Percentiles rank a stretch among this genome's conserved stretches.
Evolutionary conservation across 2,797 vertebrate species (phyloP).

Genomic region (Sebastes ruberrimus): DNA sequence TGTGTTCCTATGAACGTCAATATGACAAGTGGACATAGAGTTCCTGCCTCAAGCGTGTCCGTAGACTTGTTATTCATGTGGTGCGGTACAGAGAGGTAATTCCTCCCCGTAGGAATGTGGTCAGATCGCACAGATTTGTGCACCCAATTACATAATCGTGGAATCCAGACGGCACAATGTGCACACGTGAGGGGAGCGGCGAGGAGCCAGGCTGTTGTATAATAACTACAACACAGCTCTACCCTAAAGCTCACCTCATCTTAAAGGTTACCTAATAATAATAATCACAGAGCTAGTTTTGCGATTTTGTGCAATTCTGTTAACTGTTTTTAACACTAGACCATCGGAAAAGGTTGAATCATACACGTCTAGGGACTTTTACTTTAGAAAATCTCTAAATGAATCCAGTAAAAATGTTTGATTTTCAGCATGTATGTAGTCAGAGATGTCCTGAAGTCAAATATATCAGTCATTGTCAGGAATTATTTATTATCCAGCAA

Average conservation of each 20-base stretch:
- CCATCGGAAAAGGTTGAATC: too few relatives aligned
- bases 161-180: not conserved
- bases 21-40: not conserved
- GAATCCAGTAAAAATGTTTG: too few relatives aligned
- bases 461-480: too few relatives aligned
- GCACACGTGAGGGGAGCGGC: not conserved
- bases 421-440: too few relatives aligned
- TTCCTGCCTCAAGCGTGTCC: not conserved
- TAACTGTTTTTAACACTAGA: too few relatives aligned
- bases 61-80: not conserved
- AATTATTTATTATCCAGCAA: too few relatives aligned
- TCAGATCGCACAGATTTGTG: not conserved
- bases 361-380: too few relatives aligned
- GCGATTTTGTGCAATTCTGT: too few relatives aligned
- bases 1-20: not conserved
- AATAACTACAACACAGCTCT: not conserved
- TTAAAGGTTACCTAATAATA: not conserved
- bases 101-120: conserved; percentile 16
- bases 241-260: conserved; percentile 7
- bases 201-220: not conserved
- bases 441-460: too few relatives aligned
- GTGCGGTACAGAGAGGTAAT: not conserved
- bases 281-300: not conserved
- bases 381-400: too few relatives aligned
- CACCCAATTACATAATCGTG: not conserved